These are phyloP conservation scores for Nerophis lumbriciformis DNA, from an alignment of 2,113 vertebrate genomes.

Conservation along the genomic window DNA sequence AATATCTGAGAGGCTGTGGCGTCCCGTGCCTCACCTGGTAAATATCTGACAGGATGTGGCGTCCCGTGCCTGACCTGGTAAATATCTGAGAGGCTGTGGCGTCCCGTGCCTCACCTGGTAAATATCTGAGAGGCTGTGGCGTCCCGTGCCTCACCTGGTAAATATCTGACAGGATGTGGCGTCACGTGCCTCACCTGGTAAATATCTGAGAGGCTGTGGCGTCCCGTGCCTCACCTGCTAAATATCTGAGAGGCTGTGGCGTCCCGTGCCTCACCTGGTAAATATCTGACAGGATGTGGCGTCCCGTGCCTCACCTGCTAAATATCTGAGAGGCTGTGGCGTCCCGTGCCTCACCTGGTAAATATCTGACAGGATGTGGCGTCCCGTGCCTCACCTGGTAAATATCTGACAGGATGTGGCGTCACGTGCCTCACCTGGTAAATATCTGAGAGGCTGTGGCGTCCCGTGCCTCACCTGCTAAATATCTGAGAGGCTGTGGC, in stretches of 20 bases:
- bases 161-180: constrained; percentile 86
- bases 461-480: constrained; percentile 85
- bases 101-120: constrained; percentile 85
- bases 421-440: constrained; percentile 85
- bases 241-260: constrained; percentile 93
- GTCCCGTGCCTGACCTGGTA: constrained; percentile 85
- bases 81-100: constrained; percentile 93
- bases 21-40: constrained; percentile 85
- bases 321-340: constrained; percentile 93
- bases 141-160: constrained; percentile 85
- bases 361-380: constrained; percentile 86
- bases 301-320: constrained; percentile 85
- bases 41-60: constrained; percentile 86
- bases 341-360: constrained; percentile 85
- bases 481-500: constrained; percentile 93
- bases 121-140: constrained; percentile 93
- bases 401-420: constrained; percentile 86
- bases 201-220: constrained; percentile 93
- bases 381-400: constrained; percentile 85
- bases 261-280: constrained; percentile 85
- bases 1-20: constrained; percentile 93
- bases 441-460: constrained; percentile 93
- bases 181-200: constrained; percentile 85
- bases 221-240: constrained; percentile 85
- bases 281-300: constrained; percentile 86